phyloP scores from a whole-genome alignment of 2,888 invertebrate species.

The Ceraclea dissimilis region DNA sequence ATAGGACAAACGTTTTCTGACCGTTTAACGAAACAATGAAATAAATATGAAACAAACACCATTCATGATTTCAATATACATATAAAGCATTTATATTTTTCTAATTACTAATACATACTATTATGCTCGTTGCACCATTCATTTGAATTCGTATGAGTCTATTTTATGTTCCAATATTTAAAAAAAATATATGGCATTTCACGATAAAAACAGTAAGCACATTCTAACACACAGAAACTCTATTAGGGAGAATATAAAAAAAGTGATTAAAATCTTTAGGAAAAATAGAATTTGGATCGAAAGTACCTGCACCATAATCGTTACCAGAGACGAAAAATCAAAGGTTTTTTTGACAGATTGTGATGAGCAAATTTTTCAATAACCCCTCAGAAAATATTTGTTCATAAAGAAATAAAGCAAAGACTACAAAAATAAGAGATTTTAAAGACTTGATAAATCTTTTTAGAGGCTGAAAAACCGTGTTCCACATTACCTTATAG shows the following conservation, averaged over 20 bases:
- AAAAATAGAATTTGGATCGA: not conserved
- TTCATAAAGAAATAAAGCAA: not conserved
- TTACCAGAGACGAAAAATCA: too few species aligned
- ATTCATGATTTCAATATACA: not conserved
- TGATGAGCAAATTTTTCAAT: not conserved
- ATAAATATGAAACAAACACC: conserved; percentile 26
- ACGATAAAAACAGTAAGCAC: too few species aligned
- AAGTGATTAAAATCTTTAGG: not conserved
- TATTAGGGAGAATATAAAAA: too few species aligned
- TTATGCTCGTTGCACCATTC: too few species aligned
- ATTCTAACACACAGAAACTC: too few species aligned
- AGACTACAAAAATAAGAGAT: too few species aligned
- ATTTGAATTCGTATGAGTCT: too few species aligned
- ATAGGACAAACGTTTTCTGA: too few species aligned
- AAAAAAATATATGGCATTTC: too few species aligned
- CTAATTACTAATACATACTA: not conserved
- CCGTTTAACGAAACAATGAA: conserved; percentile 21
- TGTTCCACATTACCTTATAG: not conserved
- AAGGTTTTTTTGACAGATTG: not conserved
- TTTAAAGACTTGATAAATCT: not conserved
- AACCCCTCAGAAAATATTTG: not conserved
- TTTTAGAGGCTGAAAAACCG: not conserved
- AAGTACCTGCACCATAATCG: too few species aligned
- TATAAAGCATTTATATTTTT: not conserved
- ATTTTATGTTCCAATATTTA: too few species aligned